Evolutionary conservation across 2,797 vertebrate species (phyloP).

Genomic region (Dryobates pubescens): DNA sequence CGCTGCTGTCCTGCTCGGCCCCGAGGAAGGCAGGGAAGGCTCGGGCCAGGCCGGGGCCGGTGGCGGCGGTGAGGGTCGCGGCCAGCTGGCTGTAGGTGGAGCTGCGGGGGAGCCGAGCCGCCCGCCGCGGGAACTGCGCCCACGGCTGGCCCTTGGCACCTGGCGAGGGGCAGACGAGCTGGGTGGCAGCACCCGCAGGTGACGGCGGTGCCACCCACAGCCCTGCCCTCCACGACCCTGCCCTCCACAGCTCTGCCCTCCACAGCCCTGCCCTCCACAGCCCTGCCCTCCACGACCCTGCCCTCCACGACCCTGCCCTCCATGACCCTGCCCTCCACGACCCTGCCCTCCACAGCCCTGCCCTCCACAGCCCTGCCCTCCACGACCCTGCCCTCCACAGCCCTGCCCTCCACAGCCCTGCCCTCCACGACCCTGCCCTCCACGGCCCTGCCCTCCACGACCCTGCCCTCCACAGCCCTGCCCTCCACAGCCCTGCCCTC

Average conservation of each 20-base stretch:
- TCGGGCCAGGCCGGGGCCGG: slow-evolving; percentile 85
- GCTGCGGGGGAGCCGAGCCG: slow-evolving; percentile 85
- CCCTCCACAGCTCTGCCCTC: neutral
- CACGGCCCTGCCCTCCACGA: neutral
- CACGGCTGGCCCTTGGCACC: slow-evolving; percentile 91
- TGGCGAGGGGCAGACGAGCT: slow-evolving; percentile 24
- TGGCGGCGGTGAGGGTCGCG: slow-evolving; percentile 89
- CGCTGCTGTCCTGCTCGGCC: slow-evolving; percentile 87
- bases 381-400: too few species aligned
- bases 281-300: neutral
- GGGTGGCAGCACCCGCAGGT: neutral
- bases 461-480: neutral
- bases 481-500: fast-evolving
- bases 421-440: fast-evolving
- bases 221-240: neutral
- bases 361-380: too few species aligned
- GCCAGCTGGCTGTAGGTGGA: slow-evolving; percentile 91
- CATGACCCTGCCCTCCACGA: neutral
- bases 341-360: fast-evolving
- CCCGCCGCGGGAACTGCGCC: slow-evolving; percentile 92
- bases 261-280: too few species aligned
- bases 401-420: too few species aligned
- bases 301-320: fast-evolving
- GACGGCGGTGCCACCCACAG: neutral
- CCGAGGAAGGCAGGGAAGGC: slow-evolving; percentile 94